Conservation (phyloP, 2,113 vertebrate genomes). For the Ochotona curzoniae region DNA sequence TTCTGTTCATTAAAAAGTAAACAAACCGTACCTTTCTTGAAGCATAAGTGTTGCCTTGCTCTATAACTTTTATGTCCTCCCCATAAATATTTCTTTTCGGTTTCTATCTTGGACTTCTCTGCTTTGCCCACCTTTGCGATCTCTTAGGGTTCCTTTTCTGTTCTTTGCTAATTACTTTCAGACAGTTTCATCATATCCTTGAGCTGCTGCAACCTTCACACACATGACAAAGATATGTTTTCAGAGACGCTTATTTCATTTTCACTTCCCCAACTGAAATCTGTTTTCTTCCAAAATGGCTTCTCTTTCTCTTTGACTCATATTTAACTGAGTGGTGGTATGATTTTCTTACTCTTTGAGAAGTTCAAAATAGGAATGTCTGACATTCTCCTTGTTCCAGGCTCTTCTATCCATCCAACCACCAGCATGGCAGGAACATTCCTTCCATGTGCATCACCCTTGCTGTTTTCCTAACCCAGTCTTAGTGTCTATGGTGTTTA, state of each 20-base stretch:
- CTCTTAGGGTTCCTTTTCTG: not conserved
- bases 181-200: not conserved
- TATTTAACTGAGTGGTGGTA: not conserved
- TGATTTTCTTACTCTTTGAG: not conserved
- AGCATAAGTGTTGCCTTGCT: slow-evolving; percentile 33
- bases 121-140: not conserved
- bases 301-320: not conserved
- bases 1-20: not conserved
- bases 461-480: not conserved
- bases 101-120: not conserved
- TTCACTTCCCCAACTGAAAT: not conserved
- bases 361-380: not conserved
- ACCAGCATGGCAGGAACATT: not conserved
- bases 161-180: slow-evolving; percentile 21
- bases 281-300: not conserved
- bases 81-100: not conserved
- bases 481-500: not conserved
- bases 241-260: not conserved
- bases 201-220: not conserved
- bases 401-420: not conserved
- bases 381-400: not conserved
- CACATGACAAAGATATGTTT: not conserved
- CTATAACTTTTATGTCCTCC: not conserved
- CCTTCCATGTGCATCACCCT: not conserved
- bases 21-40: not conserved